Evolutionary conservation across 2,113 vertebrate species (phyloP).

Genomic region (Myanophis thanlyinensis): DNA sequence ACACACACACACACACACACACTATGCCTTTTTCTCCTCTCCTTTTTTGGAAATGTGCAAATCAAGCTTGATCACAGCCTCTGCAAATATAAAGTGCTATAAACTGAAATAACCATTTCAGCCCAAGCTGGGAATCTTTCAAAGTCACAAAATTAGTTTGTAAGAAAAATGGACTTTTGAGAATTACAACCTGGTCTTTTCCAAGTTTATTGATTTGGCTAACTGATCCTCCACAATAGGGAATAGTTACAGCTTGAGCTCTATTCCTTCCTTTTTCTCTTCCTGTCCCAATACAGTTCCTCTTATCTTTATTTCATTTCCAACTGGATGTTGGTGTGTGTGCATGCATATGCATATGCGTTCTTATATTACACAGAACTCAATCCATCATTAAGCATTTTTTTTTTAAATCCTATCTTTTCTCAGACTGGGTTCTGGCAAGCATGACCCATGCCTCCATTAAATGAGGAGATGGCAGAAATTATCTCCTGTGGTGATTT

Average conservation of each 20-base stretch:
- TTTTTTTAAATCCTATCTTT: not conserved
- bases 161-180: not conserved
- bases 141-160: not conserved
- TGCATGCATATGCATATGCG: rapidly evolving
- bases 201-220: not conserved
- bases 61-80: not conserved
- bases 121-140: not conserved
- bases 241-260: not conserved
- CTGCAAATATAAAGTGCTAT: not conserved
- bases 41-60: no score
- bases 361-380: not conserved
- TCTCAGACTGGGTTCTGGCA: not conserved
- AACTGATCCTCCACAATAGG: not conserved
- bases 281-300: not conserved
- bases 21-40: no score
- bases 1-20: no score
- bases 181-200: not conserved
- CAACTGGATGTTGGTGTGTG: not conserved
- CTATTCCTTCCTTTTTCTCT: not conserved
- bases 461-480: not conserved
- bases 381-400: not conserved
- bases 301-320: not conserved
- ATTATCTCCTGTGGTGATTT: not conserved
- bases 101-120: not conserved
- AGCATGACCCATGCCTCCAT: not conserved